Conservation (phyloP, 2,888 invertebrate species). For the Pachycephus smyrnensis region DNA sequence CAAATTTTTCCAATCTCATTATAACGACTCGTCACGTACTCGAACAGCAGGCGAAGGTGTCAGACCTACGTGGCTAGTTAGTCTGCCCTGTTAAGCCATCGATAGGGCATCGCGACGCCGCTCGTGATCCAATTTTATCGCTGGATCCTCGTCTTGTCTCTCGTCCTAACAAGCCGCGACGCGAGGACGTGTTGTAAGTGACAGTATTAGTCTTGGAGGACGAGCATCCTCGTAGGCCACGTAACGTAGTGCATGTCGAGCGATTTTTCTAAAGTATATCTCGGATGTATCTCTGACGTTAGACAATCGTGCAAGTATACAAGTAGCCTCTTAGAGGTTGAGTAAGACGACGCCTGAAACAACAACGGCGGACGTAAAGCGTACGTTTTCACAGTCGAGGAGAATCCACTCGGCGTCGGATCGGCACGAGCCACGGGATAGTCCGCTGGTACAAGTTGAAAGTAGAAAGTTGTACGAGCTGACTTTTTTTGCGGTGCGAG, state of each 20-base stretch:
- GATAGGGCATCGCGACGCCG: not conserved
- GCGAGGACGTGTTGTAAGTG: not conserved
- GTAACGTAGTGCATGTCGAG: not conserved
- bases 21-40: not conserved
- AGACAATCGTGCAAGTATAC: constrained; percentile 3
- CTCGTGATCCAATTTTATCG: not conserved
- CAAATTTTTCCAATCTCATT: not conserved
- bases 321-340: not conserved
- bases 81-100: not conserved
- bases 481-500: constrained; percentile 45
- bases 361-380: not conserved
- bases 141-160: not conserved
- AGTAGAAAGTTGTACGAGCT: not conserved
- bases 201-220: not conserved
- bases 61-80: not conserved
- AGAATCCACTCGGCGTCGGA: constrained; percentile 2
- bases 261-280: constrained; percentile 2
- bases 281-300: not conserved
- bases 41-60: not conserved
- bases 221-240: not conserved
- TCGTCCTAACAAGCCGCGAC: not conserved
- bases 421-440: not conserved
- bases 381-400: not conserved
- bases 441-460: not conserved
- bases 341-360: not conserved